These are phyloP conservation scores for Aviceda subcristata DNA, from an alignment of 2,113 vertebrate genomes.

Conservation along the genomic window DNA sequence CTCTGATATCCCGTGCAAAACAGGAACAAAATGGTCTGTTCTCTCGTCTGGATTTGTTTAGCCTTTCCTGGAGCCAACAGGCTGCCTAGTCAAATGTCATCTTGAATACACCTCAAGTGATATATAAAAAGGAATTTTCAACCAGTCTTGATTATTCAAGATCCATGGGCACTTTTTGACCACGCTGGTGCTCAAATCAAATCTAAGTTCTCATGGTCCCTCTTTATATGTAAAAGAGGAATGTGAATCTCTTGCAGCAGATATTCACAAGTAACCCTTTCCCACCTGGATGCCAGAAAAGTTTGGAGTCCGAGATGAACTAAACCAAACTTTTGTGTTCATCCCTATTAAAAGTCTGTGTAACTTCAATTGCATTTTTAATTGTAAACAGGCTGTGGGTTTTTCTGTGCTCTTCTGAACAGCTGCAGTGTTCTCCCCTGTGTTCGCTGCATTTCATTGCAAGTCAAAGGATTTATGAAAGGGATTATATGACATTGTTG, in stretches of 20 bases:
- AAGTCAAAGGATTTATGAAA: conserved; percentile 14
- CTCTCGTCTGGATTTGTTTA: not conserved
- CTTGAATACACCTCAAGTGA: not conserved
- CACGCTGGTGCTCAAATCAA: not conserved
- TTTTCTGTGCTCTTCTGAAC: conserved; percentile 9
- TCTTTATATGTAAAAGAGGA: not conserved
- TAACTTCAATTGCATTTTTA: not conserved
- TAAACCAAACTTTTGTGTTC: not conserved
- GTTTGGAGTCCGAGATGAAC: not conserved
- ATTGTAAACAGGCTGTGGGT: not conserved
- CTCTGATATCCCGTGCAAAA: not conserved
- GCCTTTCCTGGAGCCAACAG: not conserved
- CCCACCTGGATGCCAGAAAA: not conserved
- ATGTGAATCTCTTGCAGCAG: not conserved
- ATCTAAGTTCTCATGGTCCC: not conserved
- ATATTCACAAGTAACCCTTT: not conserved
- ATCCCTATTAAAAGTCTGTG: not conserved
- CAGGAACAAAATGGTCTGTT: not conserved
- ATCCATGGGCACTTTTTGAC: not conserved
- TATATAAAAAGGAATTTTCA: not conserved
- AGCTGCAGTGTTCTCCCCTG: conserved; percentile 4
- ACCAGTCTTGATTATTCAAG: not conserved
- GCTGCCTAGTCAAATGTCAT: not conserved
- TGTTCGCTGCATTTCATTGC: not conserved
- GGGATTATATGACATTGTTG: conserved; percentile 1